Conservation (phyloP, 2,797 vertebrate genomes). For the Girardinus metallicus region DNA sequence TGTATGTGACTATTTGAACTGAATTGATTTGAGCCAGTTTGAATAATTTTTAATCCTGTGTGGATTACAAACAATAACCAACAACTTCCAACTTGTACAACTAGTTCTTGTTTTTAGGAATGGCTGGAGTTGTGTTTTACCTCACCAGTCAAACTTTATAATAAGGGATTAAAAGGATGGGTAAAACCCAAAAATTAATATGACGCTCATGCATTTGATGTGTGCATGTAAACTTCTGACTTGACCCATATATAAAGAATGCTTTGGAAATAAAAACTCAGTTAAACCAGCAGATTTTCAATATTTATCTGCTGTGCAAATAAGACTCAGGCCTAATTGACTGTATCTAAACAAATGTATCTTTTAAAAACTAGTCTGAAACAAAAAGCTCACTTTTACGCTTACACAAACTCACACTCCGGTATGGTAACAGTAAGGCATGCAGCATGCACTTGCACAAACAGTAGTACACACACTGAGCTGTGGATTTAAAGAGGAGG, state of each 20-base stretch:
- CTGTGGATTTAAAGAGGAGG: constrained; percentile 74
- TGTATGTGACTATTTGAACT: neutral
- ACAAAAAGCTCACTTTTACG: constrained; percentile 14
- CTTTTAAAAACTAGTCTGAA: constrained; percentile 23
- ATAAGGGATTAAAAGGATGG: neutral
- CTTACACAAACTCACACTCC: constrained; percentile 21
- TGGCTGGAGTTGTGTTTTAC: neutral
- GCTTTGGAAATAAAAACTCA: neutral
- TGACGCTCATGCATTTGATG: neutral
- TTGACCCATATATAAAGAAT: neutral
- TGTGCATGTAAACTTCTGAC: neutral
- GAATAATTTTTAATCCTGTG: neutral
- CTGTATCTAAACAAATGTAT: constrained; percentile 8
- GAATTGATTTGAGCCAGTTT: neutral
- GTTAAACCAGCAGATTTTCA: constrained; percentile 9
- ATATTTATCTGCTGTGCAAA: neutral
- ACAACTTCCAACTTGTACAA: neutral
- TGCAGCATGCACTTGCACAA: constrained; percentile 74
- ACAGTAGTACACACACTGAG: constrained; percentile 74
- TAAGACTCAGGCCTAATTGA: neutral
- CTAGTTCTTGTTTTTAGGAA: neutral
- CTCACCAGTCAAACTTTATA: neutral
- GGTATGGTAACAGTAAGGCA: constrained; percentile 53
- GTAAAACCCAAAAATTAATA: neutral
- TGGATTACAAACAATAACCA: neutral